Evolutionary conservation across 2,888 invertebrate genomes (phyloP).

Genomic region (Rutpela maculata): DNA sequence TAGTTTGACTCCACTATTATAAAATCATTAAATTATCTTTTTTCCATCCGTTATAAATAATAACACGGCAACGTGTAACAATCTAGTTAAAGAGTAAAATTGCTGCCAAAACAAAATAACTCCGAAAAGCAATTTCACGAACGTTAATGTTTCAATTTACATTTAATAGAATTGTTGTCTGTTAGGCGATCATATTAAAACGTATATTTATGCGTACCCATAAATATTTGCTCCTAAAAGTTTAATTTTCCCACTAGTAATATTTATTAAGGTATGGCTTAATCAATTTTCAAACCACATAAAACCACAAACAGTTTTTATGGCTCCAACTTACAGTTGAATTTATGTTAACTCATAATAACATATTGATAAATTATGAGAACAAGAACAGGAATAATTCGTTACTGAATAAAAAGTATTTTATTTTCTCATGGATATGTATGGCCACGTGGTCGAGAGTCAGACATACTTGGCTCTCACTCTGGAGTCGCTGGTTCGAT

Average conservation of each 20-base stretch:
- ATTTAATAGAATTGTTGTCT: not conserved
- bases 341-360: slow-evolving; percentile 13
- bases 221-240: slow-evolving; percentile 17
- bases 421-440: too few relatives aligned
- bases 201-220: slow-evolving; percentile 22
- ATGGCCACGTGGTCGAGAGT: too few relatives aligned
- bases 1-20: too few relatives aligned
- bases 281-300: slow-evolving; percentile 24
- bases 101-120: not conserved
- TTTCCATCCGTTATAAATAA: too few relatives aligned
- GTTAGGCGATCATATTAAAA: slow-evolving; percentile 21
- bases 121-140: slow-evolving; percentile 2
- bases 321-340: slow-evolving; percentile 2
- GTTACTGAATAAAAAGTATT: too few relatives aligned
- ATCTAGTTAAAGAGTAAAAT: too few relatives aligned
- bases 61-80: too few relatives aligned
- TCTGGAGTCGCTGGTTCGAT: too few relatives aligned
- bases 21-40: too few relatives aligned
- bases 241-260: slow-evolving; percentile 10
- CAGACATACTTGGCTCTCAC: too few relatives aligned
- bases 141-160: slow-evolving; percentile 20
- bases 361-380: not conserved
- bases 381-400: too few relatives aligned
- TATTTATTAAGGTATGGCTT: slow-evolving; percentile 29
- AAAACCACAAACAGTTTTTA: not conserved